Percentiles rank a stretch among this genome's conserved stretches.
phyloP scores from a whole-genome alignment of 2,113 vertebrate genomes.

The Butastur rufipennis region DNA sequence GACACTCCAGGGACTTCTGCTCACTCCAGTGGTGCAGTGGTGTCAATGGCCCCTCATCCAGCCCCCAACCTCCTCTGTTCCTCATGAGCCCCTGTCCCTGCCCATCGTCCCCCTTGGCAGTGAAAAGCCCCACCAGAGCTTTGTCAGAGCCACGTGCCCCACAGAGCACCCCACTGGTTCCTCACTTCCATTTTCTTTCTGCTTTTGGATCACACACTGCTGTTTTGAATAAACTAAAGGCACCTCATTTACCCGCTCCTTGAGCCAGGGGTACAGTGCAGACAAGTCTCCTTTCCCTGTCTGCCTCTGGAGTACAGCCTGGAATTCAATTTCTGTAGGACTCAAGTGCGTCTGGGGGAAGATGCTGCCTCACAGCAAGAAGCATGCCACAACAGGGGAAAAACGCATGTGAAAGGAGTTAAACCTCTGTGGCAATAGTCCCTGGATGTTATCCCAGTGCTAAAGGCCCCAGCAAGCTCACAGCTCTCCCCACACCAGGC shows the following conservation, averaged over 20 bases:
- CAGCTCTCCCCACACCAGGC: neutral
- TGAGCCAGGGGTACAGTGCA: neutral
- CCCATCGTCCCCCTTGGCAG: accelerated
- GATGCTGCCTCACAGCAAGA: neutral
- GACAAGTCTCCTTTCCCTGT: neutral
- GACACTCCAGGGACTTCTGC: neutral
- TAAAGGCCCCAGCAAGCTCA: neutral
- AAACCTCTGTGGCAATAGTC: neutral
- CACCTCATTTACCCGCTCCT: neutral
- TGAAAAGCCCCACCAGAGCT: neutral
- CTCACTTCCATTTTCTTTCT: neutral
- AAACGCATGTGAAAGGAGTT: accelerated
- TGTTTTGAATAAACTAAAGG: neutral
- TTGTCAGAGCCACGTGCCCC: neutral
- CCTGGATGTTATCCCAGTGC: neutral
- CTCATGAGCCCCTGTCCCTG: neutral
- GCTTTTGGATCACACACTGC: accelerated
- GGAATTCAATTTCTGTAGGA: neutral
- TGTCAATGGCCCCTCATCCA: neutral
- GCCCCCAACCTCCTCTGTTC: neutral
- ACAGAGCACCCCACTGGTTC: neutral
- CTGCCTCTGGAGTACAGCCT: neutral
- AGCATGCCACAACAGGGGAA: neutral
- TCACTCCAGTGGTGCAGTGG: neutral
- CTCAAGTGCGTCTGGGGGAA: accelerated